Percentiles rank a stretch among this genome's conserved stretches.
Conservation (phyloP, 2,113 vertebrate genomes). For the Saccopteryx bilineata region DNA sequence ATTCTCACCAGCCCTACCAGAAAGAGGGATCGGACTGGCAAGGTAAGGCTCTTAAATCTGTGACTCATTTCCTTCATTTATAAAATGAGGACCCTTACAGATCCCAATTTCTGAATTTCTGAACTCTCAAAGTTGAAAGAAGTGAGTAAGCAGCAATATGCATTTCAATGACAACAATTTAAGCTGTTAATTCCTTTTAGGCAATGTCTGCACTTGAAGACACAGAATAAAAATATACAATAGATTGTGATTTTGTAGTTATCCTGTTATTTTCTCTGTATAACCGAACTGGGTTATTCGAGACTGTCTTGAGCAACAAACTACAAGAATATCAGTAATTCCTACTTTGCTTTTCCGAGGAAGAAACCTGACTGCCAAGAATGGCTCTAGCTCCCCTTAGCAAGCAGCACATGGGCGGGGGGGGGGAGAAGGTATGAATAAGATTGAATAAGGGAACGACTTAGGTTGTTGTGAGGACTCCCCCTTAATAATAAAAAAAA, state of each 20-base stretch:
- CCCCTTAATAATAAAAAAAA: not conserved
- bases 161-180: slow-evolving; percentile 68
- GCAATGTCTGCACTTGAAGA: slow-evolving; percentile 41
- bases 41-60: not conserved
- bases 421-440: not conserved
- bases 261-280: slow-evolving; percentile 65
- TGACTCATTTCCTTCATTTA: slow-evolving; percentile 17
- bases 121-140: slow-evolving; percentile 54
- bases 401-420: not conserved
- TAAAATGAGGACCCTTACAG: slow-evolving; percentile 9
- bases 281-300: slow-evolving; percentile 68
- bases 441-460: not conserved
- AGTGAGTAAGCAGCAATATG: slow-evolving; percentile 38
- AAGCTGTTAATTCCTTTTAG: slow-evolving; percentile 60
- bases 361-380: slow-evolving; percentile 62
- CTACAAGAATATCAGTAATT: slow-evolving; percentile 67
- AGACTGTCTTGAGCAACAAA: slow-evolving; percentile 72
- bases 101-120: slow-evolving; percentile 40
- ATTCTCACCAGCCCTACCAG: not conserved
- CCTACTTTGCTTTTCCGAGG: slow-evolving; percentile 53
- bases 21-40: not conserved
- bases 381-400: slow-evolving; percentile 35
- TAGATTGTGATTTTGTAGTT: slow-evolving; percentile 71
- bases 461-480: not conserved
- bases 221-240: slow-evolving; percentile 62